phyloP scores from a whole-genome alignment of 2,888 invertebrate species.

The Catocala sponsa region DNA sequence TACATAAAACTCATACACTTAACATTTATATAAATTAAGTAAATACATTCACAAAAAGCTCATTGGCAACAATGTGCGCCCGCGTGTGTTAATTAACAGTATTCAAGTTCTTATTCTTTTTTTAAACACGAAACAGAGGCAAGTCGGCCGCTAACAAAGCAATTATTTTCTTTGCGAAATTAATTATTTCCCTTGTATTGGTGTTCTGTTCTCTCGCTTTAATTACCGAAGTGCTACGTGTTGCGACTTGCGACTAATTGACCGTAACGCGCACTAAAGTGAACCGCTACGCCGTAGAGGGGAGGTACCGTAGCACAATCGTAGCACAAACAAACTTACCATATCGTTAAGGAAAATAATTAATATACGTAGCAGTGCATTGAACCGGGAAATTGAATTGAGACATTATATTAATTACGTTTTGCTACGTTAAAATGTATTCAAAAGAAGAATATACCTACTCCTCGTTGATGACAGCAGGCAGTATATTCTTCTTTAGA shows the following conservation, averaged over 20 bases:
- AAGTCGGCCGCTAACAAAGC: constrained; percentile 54
- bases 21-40: no score
- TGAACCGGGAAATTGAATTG: constrained; percentile 37
- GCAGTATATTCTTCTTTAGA: no score
- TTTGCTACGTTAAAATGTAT: no score
- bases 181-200: constrained; percentile 62
- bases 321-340: constrained; percentile 38
- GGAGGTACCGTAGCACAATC: constrained; percentile 35
- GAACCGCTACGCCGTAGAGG: constrained; percentile 21
- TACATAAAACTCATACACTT: no score
- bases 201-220: constrained; percentile 54
- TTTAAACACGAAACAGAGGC: constrained; percentile 38
- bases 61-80: constrained; percentile 16
- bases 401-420: background rate
- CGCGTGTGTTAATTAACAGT: constrained; percentile 49
- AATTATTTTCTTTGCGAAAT: constrained; percentile 61
- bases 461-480: no score
- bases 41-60: constrained; percentile 28
- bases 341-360: constrained; percentile 43
- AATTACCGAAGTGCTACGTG: constrained; percentile 63
- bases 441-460: no score
- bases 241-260: constrained; percentile 58
- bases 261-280: constrained; percentile 55
- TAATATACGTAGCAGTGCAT: constrained; percentile 37
- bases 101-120: constrained; percentile 37